Percentiles rank a stretch among this genome's conserved stretches.
Evolutionary conservation across 1,140 invertebrate species (phyloP).

Genomic region (Adoxophyes honmai): DNA sequence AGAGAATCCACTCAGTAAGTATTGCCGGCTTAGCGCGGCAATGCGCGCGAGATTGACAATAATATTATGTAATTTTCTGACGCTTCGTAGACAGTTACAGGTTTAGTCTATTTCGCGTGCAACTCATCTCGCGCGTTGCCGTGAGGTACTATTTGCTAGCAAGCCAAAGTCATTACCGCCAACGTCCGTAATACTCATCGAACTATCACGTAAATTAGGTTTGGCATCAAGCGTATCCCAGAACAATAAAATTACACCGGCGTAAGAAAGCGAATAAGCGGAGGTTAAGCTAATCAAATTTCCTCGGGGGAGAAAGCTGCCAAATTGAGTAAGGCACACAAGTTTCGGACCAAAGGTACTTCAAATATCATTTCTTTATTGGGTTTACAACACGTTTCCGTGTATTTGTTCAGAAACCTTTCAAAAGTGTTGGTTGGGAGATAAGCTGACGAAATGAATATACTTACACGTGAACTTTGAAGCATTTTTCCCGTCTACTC

Average conservation of each 20-base stretch:
- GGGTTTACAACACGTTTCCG: conserved; percentile 3
- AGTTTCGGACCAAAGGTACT: conserved; percentile 1
- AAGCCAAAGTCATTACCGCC: background rate
- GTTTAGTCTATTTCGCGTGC: no score
- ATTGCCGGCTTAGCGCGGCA: no score
- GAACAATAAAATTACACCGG: conserved; percentile 12
- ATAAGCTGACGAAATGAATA: background rate
- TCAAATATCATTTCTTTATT: conserved; percentile 13
- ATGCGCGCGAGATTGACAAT: no score
- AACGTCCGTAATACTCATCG: background rate
- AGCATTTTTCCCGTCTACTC: no score
- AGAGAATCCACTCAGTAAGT: no score
- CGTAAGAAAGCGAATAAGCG: conserved; percentile 8
- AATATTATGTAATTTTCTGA: no score
- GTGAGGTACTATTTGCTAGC: no score
- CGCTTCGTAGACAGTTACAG: no score
- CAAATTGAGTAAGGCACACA: conserved; percentile 8
- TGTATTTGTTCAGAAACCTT: background rate
- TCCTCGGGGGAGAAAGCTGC: conserved; percentile 3
- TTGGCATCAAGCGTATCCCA: conserved; percentile 1
- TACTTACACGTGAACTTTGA: no score
- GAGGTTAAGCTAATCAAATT: conserved; percentile 10
- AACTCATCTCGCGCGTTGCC: no score
- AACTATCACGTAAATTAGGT: conserved; percentile 1
- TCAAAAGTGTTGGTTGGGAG: background rate